Evolutionary conservation across 2,888 invertebrate species (phyloP), one percentile per base, ranked within the genome.

Genomic region (Temnothorax rugatulus): DNA sequence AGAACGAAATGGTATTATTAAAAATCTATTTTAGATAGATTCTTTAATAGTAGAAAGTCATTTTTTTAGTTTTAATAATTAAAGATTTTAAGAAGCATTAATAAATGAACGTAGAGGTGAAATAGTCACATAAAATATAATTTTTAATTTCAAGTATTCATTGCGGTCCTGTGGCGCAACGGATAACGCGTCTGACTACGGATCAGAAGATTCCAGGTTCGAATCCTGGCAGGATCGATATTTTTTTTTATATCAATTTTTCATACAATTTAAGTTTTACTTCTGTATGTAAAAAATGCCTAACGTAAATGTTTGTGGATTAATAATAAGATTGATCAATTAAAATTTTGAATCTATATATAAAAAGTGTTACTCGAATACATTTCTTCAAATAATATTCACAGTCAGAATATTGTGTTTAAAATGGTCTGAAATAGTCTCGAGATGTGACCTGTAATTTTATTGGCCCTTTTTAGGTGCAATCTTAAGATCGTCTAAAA

Each of bases 151-250:
- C 0, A 0, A 5, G 4, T 41, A 2, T 25, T 0, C 0, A 13
- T 21, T 9, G 41, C 64, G 90, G 90, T 89, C 90, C 90, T 91
- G 90, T 89, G 90, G 90, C 91, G 89, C 90, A 89, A 89, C 87
- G 90, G 89, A 89, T 88, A 90, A 92, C 91, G 92, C 91, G 91
- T 92, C 90, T 90, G 92, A 92, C 92, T 92, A 92, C 92, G 92
- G 92, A 92, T 92, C 92, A 93, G 91, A 91, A 92, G 90, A 96
- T 96, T 96, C 96, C 96, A 96, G 96, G 95, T 96, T 96, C 96
- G 96, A 96, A 96, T 96, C 96, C 96, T 96, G 96, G 96, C 96
- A 96, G 95, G 96, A 95, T 96, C 96, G 96, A 87, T 85, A 86
- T 86, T 88, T 90, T 89, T 41, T 41, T 52, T 89, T 90, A 88